phyloP scores from a whole-genome alignment of 2,888 invertebrate genomes.

The Cremastinae sp. region DNA sequence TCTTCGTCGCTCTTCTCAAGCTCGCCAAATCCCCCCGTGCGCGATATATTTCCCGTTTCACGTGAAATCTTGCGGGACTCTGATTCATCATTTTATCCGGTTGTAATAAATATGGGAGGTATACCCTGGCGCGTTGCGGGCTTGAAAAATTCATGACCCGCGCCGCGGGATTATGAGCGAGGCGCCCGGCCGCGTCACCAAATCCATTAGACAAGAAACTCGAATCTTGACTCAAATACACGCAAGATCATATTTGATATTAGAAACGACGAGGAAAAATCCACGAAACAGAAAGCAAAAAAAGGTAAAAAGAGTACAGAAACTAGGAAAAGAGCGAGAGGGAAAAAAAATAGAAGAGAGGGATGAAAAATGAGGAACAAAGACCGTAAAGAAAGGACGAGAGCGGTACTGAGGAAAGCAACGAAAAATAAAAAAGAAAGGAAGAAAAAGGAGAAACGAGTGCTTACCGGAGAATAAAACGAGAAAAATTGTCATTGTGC shows the following conservation, averaged over 20 bases:
- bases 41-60: slow-evolving; percentile 65
- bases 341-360: background rate
- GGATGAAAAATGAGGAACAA: slow-evolving; percentile 8
- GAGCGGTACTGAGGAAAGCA: slow-evolving; percentile 5
- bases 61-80: slow-evolving; percentile 64
- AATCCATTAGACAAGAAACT: slow-evolving; percentile 34
- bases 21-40: slow-evolving; percentile 61
- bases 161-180: slow-evolving; percentile 34
- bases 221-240: background rate
- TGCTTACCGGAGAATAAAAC: slow-evolving; percentile 78
- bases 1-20: slow-evolving; percentile 63
- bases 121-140: background rate
- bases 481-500: slow-evolving; percentile 80
- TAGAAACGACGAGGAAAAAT: background rate
- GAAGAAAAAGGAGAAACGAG: slow-evolving; percentile 66
- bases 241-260: too few relatives aligned
- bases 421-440: slow-evolving; percentile 37
- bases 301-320: too few relatives aligned
- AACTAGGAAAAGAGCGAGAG: too few relatives aligned
- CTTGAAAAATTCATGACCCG: slow-evolving; percentile 49
- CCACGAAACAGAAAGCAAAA: too few relatives aligned
- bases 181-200: slow-evolving; percentile 9
- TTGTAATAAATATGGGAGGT: slow-evolving; percentile 9
- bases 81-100: slow-evolving; percentile 57
- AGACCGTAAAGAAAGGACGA: slow-evolving; percentile 29